Evolutionary conservation across 2,113 vertebrate species (phyloP).

Genomic region (Cynopterus brachyotis): DNA sequence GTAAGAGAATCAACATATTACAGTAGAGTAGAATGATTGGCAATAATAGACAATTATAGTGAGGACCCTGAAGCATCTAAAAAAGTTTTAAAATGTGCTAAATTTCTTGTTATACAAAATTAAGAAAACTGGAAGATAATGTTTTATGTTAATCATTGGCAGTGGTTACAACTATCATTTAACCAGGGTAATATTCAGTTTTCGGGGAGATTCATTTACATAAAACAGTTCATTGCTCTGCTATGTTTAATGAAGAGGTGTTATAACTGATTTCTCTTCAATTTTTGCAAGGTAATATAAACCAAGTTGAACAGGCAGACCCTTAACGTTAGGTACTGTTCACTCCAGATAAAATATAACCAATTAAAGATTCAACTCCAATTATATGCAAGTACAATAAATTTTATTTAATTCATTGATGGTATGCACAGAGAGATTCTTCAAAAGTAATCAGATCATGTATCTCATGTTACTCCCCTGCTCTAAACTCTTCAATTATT

Average conservation of each 20-base stretch:
- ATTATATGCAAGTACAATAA: background rate
- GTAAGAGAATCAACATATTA: constrained; percentile 4
- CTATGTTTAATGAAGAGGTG: background rate
- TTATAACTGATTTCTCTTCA: constrained; percentile 27
- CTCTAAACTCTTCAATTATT: background rate
- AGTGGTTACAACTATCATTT: background rate
- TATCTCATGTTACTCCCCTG: background rate
- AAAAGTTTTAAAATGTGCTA: background rate
- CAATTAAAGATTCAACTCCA: background rate
- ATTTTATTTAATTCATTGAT: background rate
- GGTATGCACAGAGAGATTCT: background rate
- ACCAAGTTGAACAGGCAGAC: background rate
- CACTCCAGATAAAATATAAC: background rate
- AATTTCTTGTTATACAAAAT: constrained; percentile 21
- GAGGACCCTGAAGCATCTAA: background rate
- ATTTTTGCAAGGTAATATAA: background rate
- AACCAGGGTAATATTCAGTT: constrained; percentile 11
- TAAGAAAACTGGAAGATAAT: background rate
- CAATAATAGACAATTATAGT: background rate
- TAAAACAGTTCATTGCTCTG: background rate
- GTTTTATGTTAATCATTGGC: background rate
- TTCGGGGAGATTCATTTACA: constrained; percentile 5
- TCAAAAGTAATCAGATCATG: background rate
- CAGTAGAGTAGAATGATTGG: background rate
- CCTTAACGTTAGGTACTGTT: background rate